These are phyloP conservation scores for Chalcosyrphus nemorum DNA, from an alignment of 2,888 invertebrate species.

Conservation along the genomic window DNA sequence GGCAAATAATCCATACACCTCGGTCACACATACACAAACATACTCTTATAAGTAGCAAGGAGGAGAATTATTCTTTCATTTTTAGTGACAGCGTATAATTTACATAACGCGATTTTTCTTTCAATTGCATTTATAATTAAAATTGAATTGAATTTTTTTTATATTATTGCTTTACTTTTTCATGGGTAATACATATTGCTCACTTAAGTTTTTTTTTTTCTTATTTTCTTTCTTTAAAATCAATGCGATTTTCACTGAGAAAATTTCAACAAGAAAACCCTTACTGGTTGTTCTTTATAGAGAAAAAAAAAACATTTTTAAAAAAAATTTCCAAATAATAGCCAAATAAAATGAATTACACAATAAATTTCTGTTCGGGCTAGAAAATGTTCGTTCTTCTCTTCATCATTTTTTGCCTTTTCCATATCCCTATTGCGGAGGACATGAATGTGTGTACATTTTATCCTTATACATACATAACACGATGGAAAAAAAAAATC, in stretches of 20 bases:
- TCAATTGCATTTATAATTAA: constrained; percentile 19
- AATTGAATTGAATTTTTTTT: neutral
- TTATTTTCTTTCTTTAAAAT: neutral
- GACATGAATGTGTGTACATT: constrained; percentile 71
- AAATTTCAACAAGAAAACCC: neutral
- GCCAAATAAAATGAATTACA: constrained; percentile 46
- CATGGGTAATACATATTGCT: neutral
- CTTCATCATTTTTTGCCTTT: constrained; percentile 32
- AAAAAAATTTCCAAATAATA: neutral
- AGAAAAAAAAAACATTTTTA: neutral
- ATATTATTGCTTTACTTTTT: neutral
- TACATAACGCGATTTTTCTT: constrained; percentile 67
- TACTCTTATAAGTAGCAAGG: constrained; percentile 53
- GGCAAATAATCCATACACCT: constrained; percentile 65
- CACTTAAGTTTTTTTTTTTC: neutral
- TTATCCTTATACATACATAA: constrained; percentile 71
- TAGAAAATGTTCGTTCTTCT: constrained; percentile 50
- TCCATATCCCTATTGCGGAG: constrained; percentile 66
- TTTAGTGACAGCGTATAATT: constrained; percentile 60
- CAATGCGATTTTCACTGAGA: neutral
- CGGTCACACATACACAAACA: constrained; percentile 32
- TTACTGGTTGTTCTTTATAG: neutral
- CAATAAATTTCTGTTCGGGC: constrained; percentile 59
- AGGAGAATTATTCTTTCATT: constrained; percentile 23
- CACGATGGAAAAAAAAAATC: constrained; percentile 59